phyloP scores from a whole-genome alignment of 2,888 invertebrate genomes.

The Drosophila peninsularis region DNA sequence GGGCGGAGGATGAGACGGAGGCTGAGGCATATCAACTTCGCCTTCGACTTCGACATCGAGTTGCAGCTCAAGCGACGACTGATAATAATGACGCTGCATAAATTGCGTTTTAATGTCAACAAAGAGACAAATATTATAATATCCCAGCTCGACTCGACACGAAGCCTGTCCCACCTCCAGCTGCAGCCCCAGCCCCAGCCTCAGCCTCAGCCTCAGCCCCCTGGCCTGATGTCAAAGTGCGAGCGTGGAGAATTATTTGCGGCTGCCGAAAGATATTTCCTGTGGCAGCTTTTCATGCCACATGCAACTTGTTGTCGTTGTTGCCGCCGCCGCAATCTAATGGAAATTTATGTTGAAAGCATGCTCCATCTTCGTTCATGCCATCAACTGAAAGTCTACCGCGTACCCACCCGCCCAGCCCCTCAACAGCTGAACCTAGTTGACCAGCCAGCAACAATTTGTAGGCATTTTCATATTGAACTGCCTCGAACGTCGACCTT shows the following conservation, averaged over 20 bases:
- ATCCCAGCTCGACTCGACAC: constrained; percentile 37
- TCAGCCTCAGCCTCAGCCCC: constrained; percentile 3
- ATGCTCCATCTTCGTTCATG: constrained; percentile 56
- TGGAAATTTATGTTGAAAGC: constrained; percentile 80
- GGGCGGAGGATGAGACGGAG: constrained; percentile 9
- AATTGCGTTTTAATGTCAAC: constrained; percentile 80
- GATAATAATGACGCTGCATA: constrained; percentile 77
- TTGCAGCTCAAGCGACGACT: constrained; percentile 39
- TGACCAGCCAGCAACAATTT: constrained; percentile 71
- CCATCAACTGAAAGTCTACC: constrained; percentile 43
- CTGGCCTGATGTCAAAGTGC: constrained; percentile 75
- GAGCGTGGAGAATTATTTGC: constrained; percentile 78
- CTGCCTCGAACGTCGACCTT: constrained; percentile 60
- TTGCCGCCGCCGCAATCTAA: constrained; percentile 62
- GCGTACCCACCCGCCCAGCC: constrained; percentile 11
- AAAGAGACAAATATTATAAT: constrained; percentile 78
- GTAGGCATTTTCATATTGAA: constrained; percentile 77
- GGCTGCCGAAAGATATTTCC: constrained; percentile 79
- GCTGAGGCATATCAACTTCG: constrained; percentile 13
- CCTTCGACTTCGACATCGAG: constrained; percentile 19
- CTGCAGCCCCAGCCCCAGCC: background rate
- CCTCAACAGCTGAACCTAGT: constrained; percentile 33
- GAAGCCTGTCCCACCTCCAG: constrained; percentile 17
- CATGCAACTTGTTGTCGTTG: constrained; percentile 66
- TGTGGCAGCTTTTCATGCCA: constrained; percentile 73